Evolutionary conservation across 2,113 vertebrate genomes (phyloP).

Genomic region (Pangasianodon hypophthalmus): DNA sequence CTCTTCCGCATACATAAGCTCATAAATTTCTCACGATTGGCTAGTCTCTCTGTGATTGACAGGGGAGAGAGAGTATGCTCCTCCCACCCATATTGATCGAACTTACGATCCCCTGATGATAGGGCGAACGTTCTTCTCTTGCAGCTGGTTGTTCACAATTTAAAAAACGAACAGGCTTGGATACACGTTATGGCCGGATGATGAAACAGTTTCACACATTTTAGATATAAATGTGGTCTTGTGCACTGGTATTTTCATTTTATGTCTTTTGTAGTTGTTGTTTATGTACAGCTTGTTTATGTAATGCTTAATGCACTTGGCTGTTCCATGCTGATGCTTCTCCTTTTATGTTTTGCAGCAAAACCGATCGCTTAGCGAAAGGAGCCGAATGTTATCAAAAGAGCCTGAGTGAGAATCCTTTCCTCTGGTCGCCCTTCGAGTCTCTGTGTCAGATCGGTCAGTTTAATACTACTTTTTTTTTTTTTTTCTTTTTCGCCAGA

Average conservation of each 20-base stretch:
- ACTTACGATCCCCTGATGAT: too few species aligned
- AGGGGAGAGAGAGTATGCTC: neutral
- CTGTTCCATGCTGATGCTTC: slow-evolving; percentile 26
- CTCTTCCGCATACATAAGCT: neutral
- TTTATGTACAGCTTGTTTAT: neutral
- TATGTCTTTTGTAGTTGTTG: neutral
- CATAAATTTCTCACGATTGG: too few species aligned
- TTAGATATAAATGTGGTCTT: too few species aligned
- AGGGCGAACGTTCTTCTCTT: too few species aligned
- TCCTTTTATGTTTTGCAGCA: slow-evolving; percentile 71
- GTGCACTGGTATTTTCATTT: neutral
- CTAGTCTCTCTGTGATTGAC: neutral
- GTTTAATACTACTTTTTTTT: neutral
- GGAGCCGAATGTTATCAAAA: slow-evolving; percentile 99
- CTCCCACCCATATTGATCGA: too few species aligned
- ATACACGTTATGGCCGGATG: too few species aligned
- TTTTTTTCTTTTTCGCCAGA: neutral
- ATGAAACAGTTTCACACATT: too few species aligned
- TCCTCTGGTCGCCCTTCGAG: slow-evolving; percentile 97
- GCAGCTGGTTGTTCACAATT: too few species aligned
- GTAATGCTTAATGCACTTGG: neutral
- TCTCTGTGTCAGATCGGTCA: slow-evolving; percentile 97
- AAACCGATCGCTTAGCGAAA: slow-evolving; percentile 91
- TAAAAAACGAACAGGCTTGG: too few species aligned
- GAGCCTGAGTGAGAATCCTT: slow-evolving; percentile 97